Evolutionary conservation across 2,888 invertebrate species (phyloP), one percentile per base, ranked within the genome.

Genomic region (Drosophila multiciliata): DNA sequence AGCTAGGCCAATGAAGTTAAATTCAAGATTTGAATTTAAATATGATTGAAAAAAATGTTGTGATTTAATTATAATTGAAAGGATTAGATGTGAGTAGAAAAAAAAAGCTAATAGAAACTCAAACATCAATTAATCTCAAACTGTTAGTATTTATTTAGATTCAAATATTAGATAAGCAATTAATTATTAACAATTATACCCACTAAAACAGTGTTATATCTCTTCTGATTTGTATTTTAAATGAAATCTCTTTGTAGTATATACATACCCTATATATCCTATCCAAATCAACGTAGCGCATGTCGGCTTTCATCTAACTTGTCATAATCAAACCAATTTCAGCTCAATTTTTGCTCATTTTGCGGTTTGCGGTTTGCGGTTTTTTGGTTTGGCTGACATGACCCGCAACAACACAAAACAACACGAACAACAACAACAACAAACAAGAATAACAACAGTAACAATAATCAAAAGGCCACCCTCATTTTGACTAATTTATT

Each of bases 401-500:
- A 36, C 45, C 68, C 65, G 42, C 58, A 58, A 48, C 71, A 66
- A 58, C 58, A 69, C 42, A 40, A 66, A 50, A 50, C 57, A 57
- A 32, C 0, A 42, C 11, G 50, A 64, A 36, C 55, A 58, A 54
- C 12, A 53, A 52, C 32, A 66, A 48, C 45, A 62, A 73, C 12
- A 45, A 59, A 50, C 54, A 57, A 23, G 52, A 53, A 42, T 49
- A 61, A 52, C 17, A 54, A 58, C 45, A 64, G 63, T 29, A 48
- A 49, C 53, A 63, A 64, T 62, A 80, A 73, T 78, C 74, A 77
- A 68, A 71, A 68, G 78, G 85, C 88, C 81, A 89, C 87, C 87
- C 87, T 87, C 89, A 87, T 87, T 87, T 87, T 48, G 75, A 87
- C 87, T 87, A 87, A 87, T 87, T 87, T 87, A 82, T 71, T 85